Evolutionary conservation across 2,888 invertebrate species (phyloP).

Genomic region (Carabus problematicus): DNA sequence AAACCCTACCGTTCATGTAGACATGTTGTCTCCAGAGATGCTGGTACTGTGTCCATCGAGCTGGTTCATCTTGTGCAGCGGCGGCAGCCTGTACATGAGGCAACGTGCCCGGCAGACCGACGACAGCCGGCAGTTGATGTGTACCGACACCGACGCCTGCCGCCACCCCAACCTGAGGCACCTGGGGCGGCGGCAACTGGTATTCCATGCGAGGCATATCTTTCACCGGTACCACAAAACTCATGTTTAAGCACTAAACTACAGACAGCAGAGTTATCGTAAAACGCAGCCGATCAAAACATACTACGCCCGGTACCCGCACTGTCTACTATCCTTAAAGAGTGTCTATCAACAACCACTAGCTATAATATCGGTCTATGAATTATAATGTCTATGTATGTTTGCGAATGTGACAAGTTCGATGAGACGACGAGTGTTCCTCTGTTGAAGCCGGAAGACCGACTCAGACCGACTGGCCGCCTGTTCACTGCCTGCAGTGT

Average conservation of each 20-base stretch:
- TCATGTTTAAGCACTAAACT: conserved; percentile 50
- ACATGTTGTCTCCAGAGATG: conserved; percentile 83
- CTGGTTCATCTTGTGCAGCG: conserved; percentile 66
- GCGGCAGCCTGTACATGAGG: conserved; percentile 67
- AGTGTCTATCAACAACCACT: conserved; percentile 1
- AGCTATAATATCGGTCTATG: not conserved
- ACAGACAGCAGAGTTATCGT: not conserved
- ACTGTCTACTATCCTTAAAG: not conserved
- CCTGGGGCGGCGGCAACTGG: conserved; percentile 62
- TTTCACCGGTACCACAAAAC: conserved; percentile 60
- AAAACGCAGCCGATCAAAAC: not conserved
- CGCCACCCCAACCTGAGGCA: conserved; percentile 51
- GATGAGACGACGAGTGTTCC: conserved; percentile 4
- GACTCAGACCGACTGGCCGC: not conserved
- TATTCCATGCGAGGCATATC: conserved; percentile 58
- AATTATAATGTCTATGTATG: too few relatives aligned
- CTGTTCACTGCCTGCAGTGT: conserved; percentile 5
- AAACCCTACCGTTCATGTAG: conserved; percentile 75
- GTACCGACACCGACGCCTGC: conserved; percentile 52
- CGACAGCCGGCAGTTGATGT: conserved; percentile 68
- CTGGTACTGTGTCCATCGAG: conserved; percentile 75
- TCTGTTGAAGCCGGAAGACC: conserved; percentile 13
- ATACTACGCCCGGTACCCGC: not conserved
- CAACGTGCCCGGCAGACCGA: conserved; percentile 70
- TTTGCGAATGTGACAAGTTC: too few relatives aligned